Conservation (phyloP, 2,113 vertebrate genomes). For the Siniperca knerii region DNA sequence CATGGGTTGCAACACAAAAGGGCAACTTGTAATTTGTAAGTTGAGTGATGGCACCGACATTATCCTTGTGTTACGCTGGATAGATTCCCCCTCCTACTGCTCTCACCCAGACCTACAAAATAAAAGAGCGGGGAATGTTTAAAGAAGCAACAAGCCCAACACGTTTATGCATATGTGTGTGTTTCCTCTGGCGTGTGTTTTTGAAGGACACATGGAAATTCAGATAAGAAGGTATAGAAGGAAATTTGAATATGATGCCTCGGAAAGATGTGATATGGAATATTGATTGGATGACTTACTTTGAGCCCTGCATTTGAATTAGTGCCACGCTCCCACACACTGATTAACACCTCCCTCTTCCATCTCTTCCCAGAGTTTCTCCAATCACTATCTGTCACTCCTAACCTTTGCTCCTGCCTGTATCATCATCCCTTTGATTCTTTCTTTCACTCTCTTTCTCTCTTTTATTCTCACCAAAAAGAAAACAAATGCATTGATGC, state of each 20-base stretch:
- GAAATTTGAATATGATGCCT: conserved; percentile 42
- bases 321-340: conserved; percentile 1
- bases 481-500: background rate
- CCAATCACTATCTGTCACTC: background rate
- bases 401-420: background rate
- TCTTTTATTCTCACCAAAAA: background rate
- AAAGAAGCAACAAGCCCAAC: conserved; percentile 4
- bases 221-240: conserved; percentile 12
- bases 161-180: background rate
- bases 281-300: conserved; percentile 44
- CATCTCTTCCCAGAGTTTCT: background rate
- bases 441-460: too few relatives aligned
- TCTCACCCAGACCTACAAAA: conserved; percentile 23
- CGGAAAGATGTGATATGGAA: conserved; percentile 30
- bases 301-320: conserved; percentile 37
- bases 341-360: conserved; percentile 23
- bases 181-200: conserved; percentile 13
- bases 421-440: background rate
- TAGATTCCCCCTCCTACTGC: conserved; percentile 4
- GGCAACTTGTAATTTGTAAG: conserved; percentile 59
- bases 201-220: conserved; percentile 16
- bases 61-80: conserved; percentile 34
- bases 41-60: conserved; percentile 37
- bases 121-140: conserved; percentile 18
- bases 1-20: conserved; percentile 24